A percentile compares a stretch with the other conserved stretches of the same genome.
phyloP scores from a whole-genome alignment of 1,140 invertebrate genomes.

The Bursaphelenchus mucronatus region DNA sequence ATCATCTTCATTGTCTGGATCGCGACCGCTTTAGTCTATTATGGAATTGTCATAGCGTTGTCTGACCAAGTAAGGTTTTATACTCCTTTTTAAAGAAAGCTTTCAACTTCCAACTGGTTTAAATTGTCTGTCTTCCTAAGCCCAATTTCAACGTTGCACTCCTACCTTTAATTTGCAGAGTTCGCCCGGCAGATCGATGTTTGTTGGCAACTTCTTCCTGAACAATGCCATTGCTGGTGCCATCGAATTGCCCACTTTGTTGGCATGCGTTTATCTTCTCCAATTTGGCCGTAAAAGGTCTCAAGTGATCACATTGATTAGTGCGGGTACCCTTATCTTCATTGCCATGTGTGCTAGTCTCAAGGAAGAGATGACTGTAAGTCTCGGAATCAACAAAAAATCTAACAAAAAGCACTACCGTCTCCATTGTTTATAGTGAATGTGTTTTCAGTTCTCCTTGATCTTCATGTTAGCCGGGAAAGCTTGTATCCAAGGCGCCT shows the following conservation, averaged over 20 bases:
- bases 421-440: constrained; percentile 10
- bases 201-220: constrained; percentile 58
- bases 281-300: constrained; percentile 55
- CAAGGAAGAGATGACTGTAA: constrained; percentile 47
- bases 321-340: constrained; percentile 50
- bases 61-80: constrained; percentile 46
- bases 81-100: not conserved
- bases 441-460: constrained; percentile 37
- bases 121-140: not conserved
- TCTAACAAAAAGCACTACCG: not conserved
- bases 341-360: constrained; percentile 46
- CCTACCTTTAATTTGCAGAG: constrained; percentile 29
- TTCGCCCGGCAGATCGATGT: constrained; percentile 52
- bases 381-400: constrained; percentile 1
- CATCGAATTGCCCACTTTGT: constrained; percentile 56
- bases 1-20: constrained; percentile 57
- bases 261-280: constrained; percentile 55
- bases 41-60: constrained; percentile 58
- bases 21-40: constrained; percentile 56
- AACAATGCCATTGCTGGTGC: constrained; percentile 60
- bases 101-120: not conserved
- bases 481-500: constrained; percentile 58
- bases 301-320: constrained; percentile 57
- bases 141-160: not conserved
- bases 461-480: constrained; percentile 59